Evolutionary conservation across 2,888 invertebrate genomes (phyloP).

Genomic region (Graphium colonna): DNA sequence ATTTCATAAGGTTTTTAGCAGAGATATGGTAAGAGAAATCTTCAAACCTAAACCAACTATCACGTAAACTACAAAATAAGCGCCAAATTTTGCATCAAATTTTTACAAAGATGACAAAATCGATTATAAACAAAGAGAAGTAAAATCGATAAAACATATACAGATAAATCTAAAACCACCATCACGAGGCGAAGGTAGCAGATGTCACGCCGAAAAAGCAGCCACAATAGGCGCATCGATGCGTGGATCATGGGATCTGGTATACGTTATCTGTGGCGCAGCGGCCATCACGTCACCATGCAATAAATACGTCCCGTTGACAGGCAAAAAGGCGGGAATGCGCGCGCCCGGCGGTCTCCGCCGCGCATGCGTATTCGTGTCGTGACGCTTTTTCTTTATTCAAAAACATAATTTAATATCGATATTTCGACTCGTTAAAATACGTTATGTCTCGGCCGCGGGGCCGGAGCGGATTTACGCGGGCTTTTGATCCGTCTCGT

Average conservation of each 20-base stretch:
- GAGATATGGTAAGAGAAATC: no score
- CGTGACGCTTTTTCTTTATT: constrained; percentile 54
- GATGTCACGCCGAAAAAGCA: constrained; percentile 45
- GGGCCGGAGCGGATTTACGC: not conserved
- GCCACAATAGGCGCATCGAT: constrained; percentile 62
- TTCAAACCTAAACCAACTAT: no score
- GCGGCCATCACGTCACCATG: constrained; percentile 52
- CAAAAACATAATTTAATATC: constrained; percentile 55
- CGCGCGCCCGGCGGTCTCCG: constrained; percentile 50
- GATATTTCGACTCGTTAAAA: constrained; percentile 37
- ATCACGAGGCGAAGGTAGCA: constrained; percentile 55
- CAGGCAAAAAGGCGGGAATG: constrained; percentile 70
- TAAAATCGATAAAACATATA: constrained; percentile 6
- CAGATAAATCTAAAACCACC: constrained; percentile 27
- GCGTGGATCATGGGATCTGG: constrained; percentile 61
- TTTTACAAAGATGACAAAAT: no score
- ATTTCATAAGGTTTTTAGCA: no score
- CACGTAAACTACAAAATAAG: no score
- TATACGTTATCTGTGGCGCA: constrained; percentile 30
- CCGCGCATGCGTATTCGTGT: constrained; percentile 43
- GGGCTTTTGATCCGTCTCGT: no score
- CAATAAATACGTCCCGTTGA: constrained; percentile 68
- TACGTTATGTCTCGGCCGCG: not conserved
- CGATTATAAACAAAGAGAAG: no score
- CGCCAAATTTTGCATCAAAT: no score